These are phyloP conservation scores for Apoderus coryli DNA, from an alignment of 2,888 invertebrate species.

Conservation along the genomic window DNA sequence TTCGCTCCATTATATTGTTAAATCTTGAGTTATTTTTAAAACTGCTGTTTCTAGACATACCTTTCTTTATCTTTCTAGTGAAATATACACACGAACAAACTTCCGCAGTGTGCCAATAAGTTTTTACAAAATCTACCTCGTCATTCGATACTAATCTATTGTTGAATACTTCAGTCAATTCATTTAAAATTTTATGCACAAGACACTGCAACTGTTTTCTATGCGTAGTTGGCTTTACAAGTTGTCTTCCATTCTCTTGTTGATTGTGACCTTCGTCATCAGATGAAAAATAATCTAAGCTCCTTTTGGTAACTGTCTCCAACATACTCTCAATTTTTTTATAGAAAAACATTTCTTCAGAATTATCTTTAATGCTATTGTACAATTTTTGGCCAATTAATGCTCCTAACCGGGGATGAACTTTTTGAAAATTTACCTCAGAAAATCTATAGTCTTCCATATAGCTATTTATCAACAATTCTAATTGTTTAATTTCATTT, in stretches of 20 bases:
- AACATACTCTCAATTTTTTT: slow-evolving; percentile 17
- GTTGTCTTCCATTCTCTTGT: slow-evolving; percentile 17
- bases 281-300: slow-evolving; percentile 40
- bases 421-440: slow-evolving; percentile 44
- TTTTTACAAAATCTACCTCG: slow-evolving; percentile 35
- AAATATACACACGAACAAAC: slow-evolving; percentile 52
- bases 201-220: slow-evolving; percentile 36
- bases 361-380: slow-evolving; percentile 26
- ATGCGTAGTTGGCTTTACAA: slow-evolving; percentile 30
- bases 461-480: slow-evolving; percentile 51
- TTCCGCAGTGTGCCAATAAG: slow-evolving; percentile 41
- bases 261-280: slow-evolving; percentile 37
- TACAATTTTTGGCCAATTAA: slow-evolving; percentile 43
- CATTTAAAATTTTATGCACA: slow-evolving; percentile 28
- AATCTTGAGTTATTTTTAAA: slow-evolving; percentile 22
- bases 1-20: slow-evolving; percentile 24
- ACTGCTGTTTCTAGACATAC: slow-evolving; percentile 36
- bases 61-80: slow-evolving; percentile 36
- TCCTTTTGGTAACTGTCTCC: slow-evolving; percentile 21
- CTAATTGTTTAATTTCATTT: slow-evolving; percentile 52
- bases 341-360: slow-evolving; percentile 13
- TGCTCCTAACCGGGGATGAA: slow-evolving; percentile 50
- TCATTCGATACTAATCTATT: slow-evolving; percentile 40
- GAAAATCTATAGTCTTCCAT: slow-evolving; percentile 50
- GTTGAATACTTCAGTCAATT: slow-evolving; percentile 26